Conservation (phyloP, 2,888 invertebrate species). For the Gerris lacustris region DNA sequence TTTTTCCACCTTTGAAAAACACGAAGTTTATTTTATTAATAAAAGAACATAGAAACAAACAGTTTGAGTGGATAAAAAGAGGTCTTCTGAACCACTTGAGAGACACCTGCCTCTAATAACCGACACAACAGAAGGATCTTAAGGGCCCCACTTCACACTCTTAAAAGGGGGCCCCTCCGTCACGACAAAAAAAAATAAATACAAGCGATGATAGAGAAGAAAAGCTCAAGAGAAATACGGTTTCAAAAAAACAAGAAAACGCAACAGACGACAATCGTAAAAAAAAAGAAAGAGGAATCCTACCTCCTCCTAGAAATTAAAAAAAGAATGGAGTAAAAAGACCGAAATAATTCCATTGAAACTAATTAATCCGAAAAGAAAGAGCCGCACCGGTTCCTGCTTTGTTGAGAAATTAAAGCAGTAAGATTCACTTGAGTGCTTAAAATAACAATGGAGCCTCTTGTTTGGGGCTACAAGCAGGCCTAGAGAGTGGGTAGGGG, state of each 20-base stretch:
- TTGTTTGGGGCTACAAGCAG: not conserved
- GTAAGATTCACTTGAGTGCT: not conserved
- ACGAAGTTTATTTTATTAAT: too few relatives aligned
- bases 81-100: too few relatives aligned
- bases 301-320: not conserved
- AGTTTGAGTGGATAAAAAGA: too few relatives aligned
- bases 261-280: not conserved
- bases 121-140: too few relatives aligned
- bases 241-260: not conserved
- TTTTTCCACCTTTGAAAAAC: too few relatives aligned
- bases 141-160: too few relatives aligned
- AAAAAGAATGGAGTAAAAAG: not conserved
- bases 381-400: not conserved
- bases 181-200: not conserved
- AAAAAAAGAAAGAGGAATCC: not conserved
- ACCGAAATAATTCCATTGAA: conserved; percentile 3
- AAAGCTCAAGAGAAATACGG: not conserved
- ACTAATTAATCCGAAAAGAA: not conserved
- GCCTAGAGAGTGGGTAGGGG: not conserved
- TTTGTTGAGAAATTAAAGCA: conserved; percentile 1
- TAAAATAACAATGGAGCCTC: not conserved
- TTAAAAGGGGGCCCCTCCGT: too few relatives aligned
- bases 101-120: too few relatives aligned
- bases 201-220: not conserved
- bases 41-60: too few relatives aligned